Conservation (phyloP, 2,113 vertebrate genomes). For the Benitochromis conjunctus region DNA sequence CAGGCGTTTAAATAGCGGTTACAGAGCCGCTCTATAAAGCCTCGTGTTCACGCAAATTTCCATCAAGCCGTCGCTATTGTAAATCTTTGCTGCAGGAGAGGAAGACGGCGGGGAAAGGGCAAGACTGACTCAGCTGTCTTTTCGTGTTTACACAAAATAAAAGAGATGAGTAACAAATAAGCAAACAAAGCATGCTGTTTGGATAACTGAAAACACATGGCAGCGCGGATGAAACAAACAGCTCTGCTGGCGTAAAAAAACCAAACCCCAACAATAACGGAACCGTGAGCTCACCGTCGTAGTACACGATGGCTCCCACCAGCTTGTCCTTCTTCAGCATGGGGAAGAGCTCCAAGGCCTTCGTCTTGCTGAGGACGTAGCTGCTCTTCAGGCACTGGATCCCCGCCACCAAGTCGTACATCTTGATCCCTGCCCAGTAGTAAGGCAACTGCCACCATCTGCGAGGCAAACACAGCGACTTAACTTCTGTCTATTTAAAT, state of each 20-base stretch:
- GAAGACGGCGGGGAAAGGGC: neutral
- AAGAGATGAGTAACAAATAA: neutral
- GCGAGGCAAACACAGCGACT: neutral
- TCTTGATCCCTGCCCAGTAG: constrained; percentile 95
- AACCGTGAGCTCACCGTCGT: constrained; percentile 81
- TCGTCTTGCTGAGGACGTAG: constrained; percentile 89
- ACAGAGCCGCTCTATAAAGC: neutral
- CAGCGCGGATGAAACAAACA: neutral
- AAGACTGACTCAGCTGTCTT: neutral
- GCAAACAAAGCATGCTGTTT: neutral
- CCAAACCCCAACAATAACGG: fast-evolving
- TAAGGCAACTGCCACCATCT: constrained; percentile 99
- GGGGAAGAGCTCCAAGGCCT: constrained; percentile 91
- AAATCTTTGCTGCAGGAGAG: neutral
- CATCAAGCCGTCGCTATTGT: neutral
- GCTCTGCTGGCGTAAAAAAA: neutral
- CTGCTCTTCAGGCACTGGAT: constrained; percentile 91
- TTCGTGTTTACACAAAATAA: constrained; percentile 19
- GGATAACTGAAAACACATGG: neutral
- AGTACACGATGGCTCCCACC: constrained; percentile 96
- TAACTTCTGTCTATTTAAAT: neutral
- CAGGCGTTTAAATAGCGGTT: neutral
- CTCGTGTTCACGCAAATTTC: neutral
- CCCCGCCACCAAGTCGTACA: constrained; percentile 94
- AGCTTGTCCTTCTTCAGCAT: constrained; percentile 93